Evolutionary conservation across 2,113 vertebrate species (phyloP), one percentile per base, ranked within the genome.

Genomic region (Carassius gibelio): DNA sequence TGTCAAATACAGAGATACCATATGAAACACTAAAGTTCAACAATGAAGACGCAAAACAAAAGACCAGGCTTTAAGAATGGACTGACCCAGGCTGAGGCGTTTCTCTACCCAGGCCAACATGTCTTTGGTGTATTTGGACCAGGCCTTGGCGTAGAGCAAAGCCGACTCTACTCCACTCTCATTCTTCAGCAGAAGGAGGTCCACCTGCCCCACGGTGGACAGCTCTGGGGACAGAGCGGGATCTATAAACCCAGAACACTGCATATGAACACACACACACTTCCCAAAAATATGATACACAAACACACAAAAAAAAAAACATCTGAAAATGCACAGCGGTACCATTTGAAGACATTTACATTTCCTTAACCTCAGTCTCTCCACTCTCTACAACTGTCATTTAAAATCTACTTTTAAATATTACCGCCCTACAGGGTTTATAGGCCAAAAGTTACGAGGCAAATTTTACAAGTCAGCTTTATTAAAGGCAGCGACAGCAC

Each of bases 111-210:
- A 99, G 62, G 92, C 92, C 74, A 99, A 92, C 87, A 99, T 93
- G 86, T 98, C 97, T 95, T 98, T 99, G 85, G 96, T 95, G 76
- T 99, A 99, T 92, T 97, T 99, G 90, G 97, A 99, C 97, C 96
- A 99, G 38, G 96, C 95, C 93, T 99, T 99, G 85, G 97, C 96
- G 59, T 99, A 99, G 21, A 96, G 96, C 57, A 99, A 94, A 81
- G 97, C 97, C 0, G 96, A 96, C 91, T 99, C 97, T 86, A 99
- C 94, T n/a, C 96, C 97, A 2, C 95, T 96, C 87, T 96, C 95
- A 87, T 95, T 97, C 90, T 96, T 97, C 89, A 96, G 94, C 78
- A 99, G 93, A 87, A 95, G 92, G 75, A 89, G 93, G 90, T 99
- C 97, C 50, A 98, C 94, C 75, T 97, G 97, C 91, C 96, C 93